Percentiles rank a stretch among this genome's conserved stretches.
phyloP scores from a whole-genome alignment of 2,888 invertebrate species.

The Watsonalla binaria region DNA sequence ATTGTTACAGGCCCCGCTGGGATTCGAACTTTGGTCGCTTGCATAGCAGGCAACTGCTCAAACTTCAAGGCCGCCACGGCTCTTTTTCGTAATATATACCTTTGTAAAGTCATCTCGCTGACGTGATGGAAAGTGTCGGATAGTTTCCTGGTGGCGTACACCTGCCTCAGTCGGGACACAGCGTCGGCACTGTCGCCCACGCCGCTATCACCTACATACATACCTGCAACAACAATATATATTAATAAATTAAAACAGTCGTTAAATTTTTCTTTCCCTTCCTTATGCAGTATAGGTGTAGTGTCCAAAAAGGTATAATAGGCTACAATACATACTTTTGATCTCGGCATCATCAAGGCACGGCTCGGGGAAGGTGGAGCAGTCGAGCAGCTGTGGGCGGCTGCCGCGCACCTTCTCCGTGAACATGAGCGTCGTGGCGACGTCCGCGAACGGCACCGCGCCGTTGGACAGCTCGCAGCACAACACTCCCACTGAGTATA shows the following conservation, averaged over 20 bases:
- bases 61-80: too few species aligned
- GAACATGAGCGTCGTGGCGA: constrained; percentile 93
- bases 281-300: too few species aligned
- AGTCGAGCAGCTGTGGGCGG: constrained; percentile 86
- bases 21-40: too few species aligned
- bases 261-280: background rate
- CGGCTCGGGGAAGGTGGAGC: constrained; percentile 81
- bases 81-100: too few species aligned
- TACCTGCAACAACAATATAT: constrained; percentile 27
- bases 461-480: constrained; percentile 94
- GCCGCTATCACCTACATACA: constrained; percentile 68
- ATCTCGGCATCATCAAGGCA: constrained; percentile 59
- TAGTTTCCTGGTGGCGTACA: constrained; percentile 81
- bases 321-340: constrained; percentile 57
- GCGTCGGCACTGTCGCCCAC: constrained; percentile 70
- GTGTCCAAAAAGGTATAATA: constrained; percentile 7
- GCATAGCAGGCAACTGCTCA: too few species aligned
- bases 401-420: constrained; percentile 92
- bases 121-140: constrained; percentile 88
- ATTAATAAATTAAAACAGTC: too few species aligned
- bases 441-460: constrained; percentile 90
- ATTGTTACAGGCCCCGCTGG: too few species aligned
- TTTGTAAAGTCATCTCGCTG: constrained; percentile 84
- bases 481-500: constrained; percentile 93
- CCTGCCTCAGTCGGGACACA: constrained; percentile 55